These are phyloP conservation scores for Peromyscus eremicus DNA, from an alignment of 2,797 vertebrate genomes.

Conservation along the genomic window DNA sequence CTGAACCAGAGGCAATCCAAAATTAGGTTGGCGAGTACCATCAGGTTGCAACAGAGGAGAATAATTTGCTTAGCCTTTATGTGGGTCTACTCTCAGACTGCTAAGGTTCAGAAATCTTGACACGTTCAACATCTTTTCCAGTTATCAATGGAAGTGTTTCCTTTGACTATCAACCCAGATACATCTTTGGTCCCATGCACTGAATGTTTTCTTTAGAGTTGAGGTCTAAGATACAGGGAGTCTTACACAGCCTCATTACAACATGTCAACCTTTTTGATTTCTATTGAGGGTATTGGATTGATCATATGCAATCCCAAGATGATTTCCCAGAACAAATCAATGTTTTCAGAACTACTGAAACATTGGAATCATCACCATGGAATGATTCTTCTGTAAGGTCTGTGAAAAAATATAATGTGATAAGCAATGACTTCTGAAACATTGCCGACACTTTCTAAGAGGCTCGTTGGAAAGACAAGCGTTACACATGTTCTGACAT, in stretches of 20 bases:
- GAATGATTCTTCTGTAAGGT: fast-evolving
- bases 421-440: background rate
- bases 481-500: fast-evolving
- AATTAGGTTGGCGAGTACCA: no score
- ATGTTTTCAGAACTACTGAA: background rate
- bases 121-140: background rate
- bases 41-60: background rate
- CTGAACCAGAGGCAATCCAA: background rate
- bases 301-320: no score
- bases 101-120: no score
- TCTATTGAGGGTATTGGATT: background rate
- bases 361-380: no score
- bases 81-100: background rate
- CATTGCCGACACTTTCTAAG: background rate
- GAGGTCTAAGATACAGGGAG: background rate
- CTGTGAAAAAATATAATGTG: background rate
- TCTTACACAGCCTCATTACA: background rate
- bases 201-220: background rate
- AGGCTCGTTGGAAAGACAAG: fast-evolving
- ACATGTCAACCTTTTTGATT: background rate
- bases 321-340: background rate
- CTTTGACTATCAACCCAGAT: background rate
- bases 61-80: background rate
- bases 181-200: background rate
- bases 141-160: background rate